These are phyloP conservation scores for Passerina amoena DNA, from an alignment of 2,113 vertebrate species.

Conservation along the genomic window DNA sequence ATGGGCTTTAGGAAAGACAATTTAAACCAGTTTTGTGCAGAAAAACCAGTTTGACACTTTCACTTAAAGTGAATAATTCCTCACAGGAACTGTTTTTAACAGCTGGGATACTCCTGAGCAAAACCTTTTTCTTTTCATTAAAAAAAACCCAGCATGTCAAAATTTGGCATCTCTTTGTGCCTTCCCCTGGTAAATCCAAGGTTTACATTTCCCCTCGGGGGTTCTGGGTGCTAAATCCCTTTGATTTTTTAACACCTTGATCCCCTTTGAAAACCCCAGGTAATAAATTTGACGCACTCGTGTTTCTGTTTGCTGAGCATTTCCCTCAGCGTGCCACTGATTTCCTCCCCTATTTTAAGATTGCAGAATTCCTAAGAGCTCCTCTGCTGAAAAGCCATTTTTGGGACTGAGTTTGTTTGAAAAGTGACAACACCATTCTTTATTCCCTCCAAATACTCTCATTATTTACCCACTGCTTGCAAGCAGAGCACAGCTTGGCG, in stretches of 20 bases:
- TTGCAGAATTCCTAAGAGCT: not conserved
- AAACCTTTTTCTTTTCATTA: not conserved
- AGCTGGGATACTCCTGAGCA: not conserved
- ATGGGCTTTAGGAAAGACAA: not conserved
- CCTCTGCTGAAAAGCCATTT: not conserved
- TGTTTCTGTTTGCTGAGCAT: not conserved
- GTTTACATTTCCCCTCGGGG: not conserved
- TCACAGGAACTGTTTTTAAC: not conserved
- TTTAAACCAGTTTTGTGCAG: not conserved
- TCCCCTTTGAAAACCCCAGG: not conserved
- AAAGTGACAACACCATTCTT: not conserved
- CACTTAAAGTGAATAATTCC: not conserved
- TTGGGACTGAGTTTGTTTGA: accelerated
- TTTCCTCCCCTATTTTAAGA: not conserved
- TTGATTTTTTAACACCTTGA: not conserved
- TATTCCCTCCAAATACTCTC: accelerated
- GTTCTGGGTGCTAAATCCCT: not conserved
- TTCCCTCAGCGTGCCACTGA: not conserved
- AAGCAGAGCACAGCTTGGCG: not conserved
- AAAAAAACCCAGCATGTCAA: not conserved
- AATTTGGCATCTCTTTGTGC: not conserved
- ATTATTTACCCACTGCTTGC: not conserved
- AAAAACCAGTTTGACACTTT: not conserved
- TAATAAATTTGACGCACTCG: not conserved
- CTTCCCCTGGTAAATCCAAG: not conserved